Evolutionary conservation across 2,888 invertebrate genomes (phyloP), one percentile per base, ranked within the genome.

Genomic region (Ophion ventricosus): DNA sequence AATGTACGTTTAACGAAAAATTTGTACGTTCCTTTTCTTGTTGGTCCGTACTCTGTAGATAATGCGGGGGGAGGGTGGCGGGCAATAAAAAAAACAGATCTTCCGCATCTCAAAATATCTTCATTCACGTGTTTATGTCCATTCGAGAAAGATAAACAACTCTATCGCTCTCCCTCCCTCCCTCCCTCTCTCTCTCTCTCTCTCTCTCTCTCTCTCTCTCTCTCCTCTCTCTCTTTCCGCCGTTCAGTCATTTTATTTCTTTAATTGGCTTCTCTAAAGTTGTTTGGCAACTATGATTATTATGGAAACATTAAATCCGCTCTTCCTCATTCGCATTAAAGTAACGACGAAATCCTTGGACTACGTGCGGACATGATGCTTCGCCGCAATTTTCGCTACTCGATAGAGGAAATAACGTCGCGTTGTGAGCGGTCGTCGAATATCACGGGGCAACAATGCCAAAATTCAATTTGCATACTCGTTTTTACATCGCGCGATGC

Each of bases 71-170:
- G 17, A 2, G 2, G 14, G 14, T 2, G 17, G 17, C 11, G 14
- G 43, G 43, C 1, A 8, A 8, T 10, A 64, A 54, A 64, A 35
- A 64, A 0, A 35, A 35, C 35, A 40, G n/a, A 11, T 23, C 20
- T 49, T 29, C 17, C 26, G 29, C 29, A 25, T 63, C 14, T 29
- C 1, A 29, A 63, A 63, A 59, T 20, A 25, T 63, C 14, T 29
- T 26, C 11, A 20, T 43, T n/a, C 17, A 11, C 23, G 49, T 20
- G 4, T 23, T 49, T 23, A 17, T 11, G 10, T 56, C n/a, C 26
- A 54, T 49, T 69, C 29, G 43, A 26, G 54, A 26, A 69, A 69
- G 69, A 49, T 69, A 54, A 69, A 69, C 25, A 69, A 49, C 49
- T 49, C 17, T 10, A 25, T 8, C n/a, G 26, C 4, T 69, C 49